Evolutionary conservation across 2,888 invertebrate species (phyloP).

Genomic region (Tubulanus polymorphus): DNA sequence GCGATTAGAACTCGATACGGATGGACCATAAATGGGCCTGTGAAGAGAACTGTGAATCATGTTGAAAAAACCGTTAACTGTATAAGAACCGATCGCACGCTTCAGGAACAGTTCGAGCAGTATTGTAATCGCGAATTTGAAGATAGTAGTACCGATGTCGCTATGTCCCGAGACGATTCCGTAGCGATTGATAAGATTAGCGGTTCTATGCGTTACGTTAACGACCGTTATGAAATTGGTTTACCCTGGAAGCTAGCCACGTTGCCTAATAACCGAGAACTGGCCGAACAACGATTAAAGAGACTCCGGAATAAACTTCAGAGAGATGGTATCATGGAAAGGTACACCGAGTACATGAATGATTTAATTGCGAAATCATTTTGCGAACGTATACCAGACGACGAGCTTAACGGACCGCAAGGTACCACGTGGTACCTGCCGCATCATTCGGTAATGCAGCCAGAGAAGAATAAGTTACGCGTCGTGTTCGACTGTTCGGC

Average conservation of each 20-base stretch:
- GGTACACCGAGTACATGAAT: not conserved
- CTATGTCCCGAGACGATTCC: not conserved
- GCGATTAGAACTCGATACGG: conserved; percentile 21
- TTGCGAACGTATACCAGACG: not conserved
- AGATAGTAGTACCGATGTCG: not conserved
- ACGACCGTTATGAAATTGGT: not conserved
- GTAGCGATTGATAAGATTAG: not conserved
- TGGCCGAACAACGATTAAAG: not conserved
- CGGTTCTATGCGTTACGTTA: not conserved
- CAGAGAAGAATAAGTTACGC: not conserved
- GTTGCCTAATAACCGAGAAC: not conserved
- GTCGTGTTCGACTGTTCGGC: conserved; percentile 23
- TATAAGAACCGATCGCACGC: not conserved
- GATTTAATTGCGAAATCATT: not conserved
- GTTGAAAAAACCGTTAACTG: not conserved
- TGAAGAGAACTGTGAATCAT: not conserved
- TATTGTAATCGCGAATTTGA: not conserved
- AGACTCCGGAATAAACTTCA: not conserved
- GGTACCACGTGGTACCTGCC: not conserved
- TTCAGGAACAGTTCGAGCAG: not conserved
- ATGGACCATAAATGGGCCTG: conserved; percentile 19
- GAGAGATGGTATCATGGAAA: not conserved
- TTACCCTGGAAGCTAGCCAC: not conserved
- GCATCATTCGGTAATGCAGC: not conserved
- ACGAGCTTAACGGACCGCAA: not conserved